phyloP scores from a whole-genome alignment of 2,113 vertebrate genomes.

The Nerophis lumbriciformis region DNA sequence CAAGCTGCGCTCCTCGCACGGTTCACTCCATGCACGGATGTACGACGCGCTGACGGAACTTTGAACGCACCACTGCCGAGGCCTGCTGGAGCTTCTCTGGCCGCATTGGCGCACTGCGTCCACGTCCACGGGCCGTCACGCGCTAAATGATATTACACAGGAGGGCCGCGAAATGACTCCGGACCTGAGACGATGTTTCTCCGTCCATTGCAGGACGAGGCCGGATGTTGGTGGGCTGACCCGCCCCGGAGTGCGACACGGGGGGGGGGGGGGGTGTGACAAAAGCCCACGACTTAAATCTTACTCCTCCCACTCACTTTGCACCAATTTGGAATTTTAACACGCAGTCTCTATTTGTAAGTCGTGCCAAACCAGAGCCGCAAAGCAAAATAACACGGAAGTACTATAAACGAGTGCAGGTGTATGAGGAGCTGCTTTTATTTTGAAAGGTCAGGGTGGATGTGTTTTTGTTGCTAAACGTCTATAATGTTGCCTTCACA shows the following conservation, averaged over 20 bases:
- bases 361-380: too few species aligned
- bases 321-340: too few species aligned
- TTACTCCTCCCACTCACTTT: too few species aligned
- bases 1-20: slow-evolving; percentile 47
- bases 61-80: slow-evolving; percentile 17
- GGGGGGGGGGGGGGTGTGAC: background rate
- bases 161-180: slow-evolving; percentile 33
- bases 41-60: slow-evolving; percentile 12
- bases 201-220: slow-evolving; percentile 34
- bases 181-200: slow-evolving; percentile 30
- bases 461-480: too few species aligned
- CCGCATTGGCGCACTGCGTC: slow-evolving; percentile 27
- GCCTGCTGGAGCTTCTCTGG: slow-evolving; percentile 3
- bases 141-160: slow-evolving; percentile 14
- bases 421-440: too few species aligned
- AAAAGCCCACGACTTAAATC: background rate
- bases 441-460: too few species aligned
- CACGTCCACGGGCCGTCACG: slow-evolving; percentile 14
- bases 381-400: too few species aligned
- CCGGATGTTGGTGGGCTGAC: slow-evolving; percentile 20
- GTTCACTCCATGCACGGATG: slow-evolving; percentile 58
- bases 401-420: too few species aligned
- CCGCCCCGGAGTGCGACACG: slow-evolving; percentile 21
- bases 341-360: too few species aligned
- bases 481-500: too few species aligned